Conservation (phyloP, 2,797 vertebrate species). For the Thripadectes ignobilis region DNA sequence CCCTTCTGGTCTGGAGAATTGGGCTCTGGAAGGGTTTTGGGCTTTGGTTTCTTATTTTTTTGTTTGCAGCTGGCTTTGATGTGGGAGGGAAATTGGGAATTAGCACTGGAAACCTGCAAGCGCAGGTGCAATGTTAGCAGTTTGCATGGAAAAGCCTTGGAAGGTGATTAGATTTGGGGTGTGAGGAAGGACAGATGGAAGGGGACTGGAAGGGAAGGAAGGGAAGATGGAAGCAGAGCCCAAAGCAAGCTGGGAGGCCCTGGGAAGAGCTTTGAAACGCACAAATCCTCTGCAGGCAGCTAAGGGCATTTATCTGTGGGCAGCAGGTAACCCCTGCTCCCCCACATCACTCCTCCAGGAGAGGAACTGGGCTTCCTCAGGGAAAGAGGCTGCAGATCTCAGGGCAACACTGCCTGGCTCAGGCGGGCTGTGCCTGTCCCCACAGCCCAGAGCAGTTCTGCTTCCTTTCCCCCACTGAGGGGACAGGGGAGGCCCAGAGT, state of each 20-base stretch:
- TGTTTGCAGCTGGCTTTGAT: background rate
- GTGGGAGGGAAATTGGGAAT: background rate
- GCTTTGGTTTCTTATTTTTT: background rate
- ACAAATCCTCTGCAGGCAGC: constrained; percentile 38
- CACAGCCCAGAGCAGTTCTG: background rate
- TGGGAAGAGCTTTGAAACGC: background rate
- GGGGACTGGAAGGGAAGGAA: background rate
- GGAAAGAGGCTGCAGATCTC: constrained; percentile 13
- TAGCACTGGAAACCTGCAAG: background rate
- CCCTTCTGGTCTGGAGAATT: background rate
- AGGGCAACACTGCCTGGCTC: background rate
- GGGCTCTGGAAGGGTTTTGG: background rate
- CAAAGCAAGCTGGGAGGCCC: background rate
- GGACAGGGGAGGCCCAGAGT: background rate
- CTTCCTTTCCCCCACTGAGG: background rate
- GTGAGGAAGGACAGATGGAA: background rate
- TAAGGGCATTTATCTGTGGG: background rate
- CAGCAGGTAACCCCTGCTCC: background rate
- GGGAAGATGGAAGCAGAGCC: background rate
- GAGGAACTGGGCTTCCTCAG: constrained; percentile 18
- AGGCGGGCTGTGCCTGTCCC: background rate
- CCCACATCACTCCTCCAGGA: background rate
- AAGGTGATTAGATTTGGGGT: background rate
- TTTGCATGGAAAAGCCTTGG: constrained; percentile 38
- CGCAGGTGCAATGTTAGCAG: background rate